phyloP scores from a whole-genome alignment of 2,113 vertebrate species.

The Rhabdomys dilectus region DNA sequence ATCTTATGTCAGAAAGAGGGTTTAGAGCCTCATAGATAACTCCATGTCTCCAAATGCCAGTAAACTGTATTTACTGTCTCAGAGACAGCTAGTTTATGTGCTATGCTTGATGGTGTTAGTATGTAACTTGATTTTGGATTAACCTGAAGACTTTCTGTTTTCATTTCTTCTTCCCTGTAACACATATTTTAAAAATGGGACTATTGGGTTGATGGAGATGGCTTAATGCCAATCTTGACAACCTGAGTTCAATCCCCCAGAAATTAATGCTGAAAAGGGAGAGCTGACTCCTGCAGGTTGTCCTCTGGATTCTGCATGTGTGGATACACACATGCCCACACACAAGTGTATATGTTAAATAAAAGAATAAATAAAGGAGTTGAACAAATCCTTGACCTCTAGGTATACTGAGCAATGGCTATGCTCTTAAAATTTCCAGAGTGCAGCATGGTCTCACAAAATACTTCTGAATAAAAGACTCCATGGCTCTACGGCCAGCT shows the following conservation, averaged over 20 bases:
- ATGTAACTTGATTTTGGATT: conserved; percentile 5
- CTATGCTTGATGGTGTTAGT: neutral
- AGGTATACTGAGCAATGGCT: neutral
- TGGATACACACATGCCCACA: neutral
- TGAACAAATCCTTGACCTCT: neutral
- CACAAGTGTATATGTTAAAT: neutral
- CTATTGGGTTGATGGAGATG: no score
- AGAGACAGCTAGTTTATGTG: neutral
- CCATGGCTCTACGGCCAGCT: neutral
- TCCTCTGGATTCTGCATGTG: neutral
- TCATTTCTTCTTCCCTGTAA: neutral
- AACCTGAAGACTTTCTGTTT: neutral
- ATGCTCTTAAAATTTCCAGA: neutral
- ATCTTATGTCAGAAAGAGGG: neutral
- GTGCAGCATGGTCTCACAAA: neutral
- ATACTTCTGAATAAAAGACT: neutral
- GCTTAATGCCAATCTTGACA: neutral
- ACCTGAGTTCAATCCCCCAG: neutral
- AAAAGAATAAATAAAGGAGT: neutral
- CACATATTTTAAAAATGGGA: neutral
- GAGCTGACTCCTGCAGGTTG: no score
- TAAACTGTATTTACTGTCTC: neutral
- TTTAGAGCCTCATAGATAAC: neutral
- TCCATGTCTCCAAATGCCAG: neutral
- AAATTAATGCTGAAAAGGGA: neutral